Percentiles rank a stretch among this genome's conserved stretches.
Evolutionary conservation across 2,113 vertebrate species (phyloP).

Genomic region (Psittacara wagleri): DNA sequence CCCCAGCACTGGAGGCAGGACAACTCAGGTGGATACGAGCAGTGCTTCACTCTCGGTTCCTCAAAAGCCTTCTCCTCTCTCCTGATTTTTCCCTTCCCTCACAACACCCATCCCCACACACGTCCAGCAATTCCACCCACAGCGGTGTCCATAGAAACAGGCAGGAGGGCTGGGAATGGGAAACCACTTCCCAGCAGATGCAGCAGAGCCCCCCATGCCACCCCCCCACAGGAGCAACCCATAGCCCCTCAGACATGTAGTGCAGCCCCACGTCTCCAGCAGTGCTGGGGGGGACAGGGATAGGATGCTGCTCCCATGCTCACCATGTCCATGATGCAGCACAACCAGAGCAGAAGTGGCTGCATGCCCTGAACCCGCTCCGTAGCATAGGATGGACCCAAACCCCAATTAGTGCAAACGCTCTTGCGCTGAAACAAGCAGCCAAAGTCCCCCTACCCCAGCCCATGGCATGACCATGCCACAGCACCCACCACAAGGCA

Average conservation of each 20-base stretch:
- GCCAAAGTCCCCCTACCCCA: background rate
- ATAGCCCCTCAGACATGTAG: rapidly evolving
- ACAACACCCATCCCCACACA: background rate
- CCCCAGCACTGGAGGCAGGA: background rate
- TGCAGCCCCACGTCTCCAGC: background rate
- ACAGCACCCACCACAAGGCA: background rate
- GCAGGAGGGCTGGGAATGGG: background rate
- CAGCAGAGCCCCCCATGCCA: background rate
- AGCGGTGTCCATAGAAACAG: background rate
- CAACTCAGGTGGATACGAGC: rapidly evolving
- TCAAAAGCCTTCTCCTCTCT: background rate
- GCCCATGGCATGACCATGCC: rapidly evolving
- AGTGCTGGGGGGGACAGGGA: rapidly evolving
- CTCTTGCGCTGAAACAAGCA: background rate
- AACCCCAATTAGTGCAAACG: background rate
- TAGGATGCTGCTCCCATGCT: background rate
- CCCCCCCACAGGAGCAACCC: rapidly evolving
- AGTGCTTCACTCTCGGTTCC: background rate
- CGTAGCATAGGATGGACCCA: rapidly evolving
- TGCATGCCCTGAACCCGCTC: rapidly evolving
- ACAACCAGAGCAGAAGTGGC: background rate
- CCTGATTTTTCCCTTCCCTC: background rate
- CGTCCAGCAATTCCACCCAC: background rate
- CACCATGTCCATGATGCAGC: background rate
- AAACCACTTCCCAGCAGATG: rapidly evolving